Conservation (phyloP, 2,888 invertebrate genomes). For the Venustoraphidia nigricollis region DNA sequence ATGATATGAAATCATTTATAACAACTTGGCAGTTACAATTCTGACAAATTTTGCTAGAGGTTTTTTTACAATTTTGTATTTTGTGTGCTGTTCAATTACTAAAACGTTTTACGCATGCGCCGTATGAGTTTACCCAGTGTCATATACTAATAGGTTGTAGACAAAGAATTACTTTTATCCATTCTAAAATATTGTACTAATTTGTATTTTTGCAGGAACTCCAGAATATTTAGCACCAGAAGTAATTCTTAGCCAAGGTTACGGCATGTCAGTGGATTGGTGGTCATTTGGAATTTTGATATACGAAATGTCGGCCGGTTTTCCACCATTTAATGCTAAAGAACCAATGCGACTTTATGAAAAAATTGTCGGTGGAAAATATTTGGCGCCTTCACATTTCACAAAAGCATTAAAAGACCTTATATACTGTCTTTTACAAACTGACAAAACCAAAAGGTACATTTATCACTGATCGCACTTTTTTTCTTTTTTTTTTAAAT, state of each 20-base stretch:
- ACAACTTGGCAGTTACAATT: no score
- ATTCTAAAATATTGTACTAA: no score
- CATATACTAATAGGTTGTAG: no score
- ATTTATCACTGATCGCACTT: neutral
- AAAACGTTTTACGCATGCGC: no score
- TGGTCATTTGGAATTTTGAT: slow-evolving; percentile 78
- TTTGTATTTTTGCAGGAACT: slow-evolving; percentile 28
- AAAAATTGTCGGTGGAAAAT: slow-evolving; percentile 75
- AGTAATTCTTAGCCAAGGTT: slow-evolving; percentile 68
- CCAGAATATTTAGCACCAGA: slow-evolving; percentile 88
- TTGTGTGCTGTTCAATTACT: no score
- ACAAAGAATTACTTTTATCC: no score
- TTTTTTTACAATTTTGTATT: no score
- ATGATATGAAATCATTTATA: no score
- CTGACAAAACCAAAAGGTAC: slow-evolving; percentile 48
- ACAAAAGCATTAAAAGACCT: slow-evolving; percentile 64
- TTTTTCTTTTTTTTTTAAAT: no score
- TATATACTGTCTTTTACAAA: slow-evolving; percentile 60
- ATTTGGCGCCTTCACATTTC: slow-evolving; percentile 67
- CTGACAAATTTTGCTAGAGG: no score
- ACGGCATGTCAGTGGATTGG: slow-evolving; percentile 82
- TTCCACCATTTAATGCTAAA: slow-evolving; percentile 75
- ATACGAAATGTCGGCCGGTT: slow-evolving; percentile 75
- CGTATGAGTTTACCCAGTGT: no score
- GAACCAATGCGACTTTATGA: slow-evolving; percentile 84